Evolutionary conservation across 1,140 invertebrate species (phyloP).

Genomic region (Drosophila carrolli): DNA sequence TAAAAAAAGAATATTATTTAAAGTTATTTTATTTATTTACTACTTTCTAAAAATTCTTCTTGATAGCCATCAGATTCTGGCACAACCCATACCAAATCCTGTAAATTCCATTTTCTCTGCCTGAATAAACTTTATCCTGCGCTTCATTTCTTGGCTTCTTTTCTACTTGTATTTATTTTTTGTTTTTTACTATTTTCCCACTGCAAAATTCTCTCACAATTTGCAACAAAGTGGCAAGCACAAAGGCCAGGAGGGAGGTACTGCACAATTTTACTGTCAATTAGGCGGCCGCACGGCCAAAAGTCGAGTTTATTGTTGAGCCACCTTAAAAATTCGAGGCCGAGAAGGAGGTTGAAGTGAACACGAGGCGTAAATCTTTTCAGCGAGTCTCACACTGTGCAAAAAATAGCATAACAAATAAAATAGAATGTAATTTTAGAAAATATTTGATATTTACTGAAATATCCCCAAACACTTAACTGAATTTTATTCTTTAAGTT

Average conservation of each 20-base stretch:
- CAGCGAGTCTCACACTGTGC: neutral
- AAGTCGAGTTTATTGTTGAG: conserved; percentile 32
- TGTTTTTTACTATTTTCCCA: conserved; percentile 12
- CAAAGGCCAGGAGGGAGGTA: neutral
- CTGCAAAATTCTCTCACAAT: conserved; percentile 7
- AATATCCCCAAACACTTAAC: too few relatives aligned
- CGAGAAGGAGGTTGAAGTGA: conserved; percentile 23
- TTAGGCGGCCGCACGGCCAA: conserved; percentile 1
- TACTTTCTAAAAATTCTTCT: neutral
- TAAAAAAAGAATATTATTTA: too few relatives aligned
- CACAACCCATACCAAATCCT: neutral
- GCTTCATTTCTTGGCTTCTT: conserved; percentile 33
- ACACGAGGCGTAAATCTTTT: neutral
- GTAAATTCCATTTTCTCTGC: neutral
- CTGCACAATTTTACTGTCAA: conserved; percentile 16
- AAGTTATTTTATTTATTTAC: too few relatives aligned
- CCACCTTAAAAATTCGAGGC: neutral
- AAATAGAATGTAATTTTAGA: too few relatives aligned
- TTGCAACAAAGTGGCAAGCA: conserved; percentile 23
- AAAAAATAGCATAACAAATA: neutral
- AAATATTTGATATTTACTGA: too few relatives aligned
- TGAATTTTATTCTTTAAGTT: too few relatives aligned
- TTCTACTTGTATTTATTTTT: neutral
- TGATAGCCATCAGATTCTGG: neutral
- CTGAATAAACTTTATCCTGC: conserved; percentile 41